Evolutionary conservation across 2,888 invertebrate species (phyloP).

Genomic region (Tiphia femorata): DNA sequence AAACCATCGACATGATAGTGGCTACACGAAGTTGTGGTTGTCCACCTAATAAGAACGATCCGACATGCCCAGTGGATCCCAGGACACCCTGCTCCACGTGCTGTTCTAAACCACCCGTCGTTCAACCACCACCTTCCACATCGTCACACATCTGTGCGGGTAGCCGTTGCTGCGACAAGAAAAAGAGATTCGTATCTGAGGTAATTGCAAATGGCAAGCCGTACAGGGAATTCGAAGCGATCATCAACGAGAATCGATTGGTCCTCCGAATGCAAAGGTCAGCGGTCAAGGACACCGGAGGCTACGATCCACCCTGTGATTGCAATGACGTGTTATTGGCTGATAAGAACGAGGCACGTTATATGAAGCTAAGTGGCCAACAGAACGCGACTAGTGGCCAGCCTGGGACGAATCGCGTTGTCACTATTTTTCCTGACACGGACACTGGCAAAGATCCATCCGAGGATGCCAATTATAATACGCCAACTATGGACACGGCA

Average conservation of each 20-base stretch:
- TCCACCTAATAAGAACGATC: too few relatives aligned
- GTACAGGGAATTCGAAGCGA: conserved; percentile 60
- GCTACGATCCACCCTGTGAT: conserved; percentile 57
- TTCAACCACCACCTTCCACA: too few relatives aligned
- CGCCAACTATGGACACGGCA: neutral
- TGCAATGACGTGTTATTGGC: too few relatives aligned
- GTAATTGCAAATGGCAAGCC: conserved; percentile 52
- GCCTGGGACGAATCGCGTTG: too few relatives aligned
- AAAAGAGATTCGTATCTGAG: conserved; percentile 45
- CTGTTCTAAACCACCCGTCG: too few relatives aligned
- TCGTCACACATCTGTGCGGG: too few relatives aligned
- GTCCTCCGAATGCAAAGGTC: conserved; percentile 36
- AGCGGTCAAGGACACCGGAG: neutral
- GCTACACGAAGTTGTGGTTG: conserved; percentile 51
- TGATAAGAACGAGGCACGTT: neutral
- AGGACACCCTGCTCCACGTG: too few relatives aligned
- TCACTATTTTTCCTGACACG: neutral
- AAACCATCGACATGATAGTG: conserved; percentile 53
- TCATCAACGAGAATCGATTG: conserved; percentile 53
- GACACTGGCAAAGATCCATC: neutral
- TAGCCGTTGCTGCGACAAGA: neutral
- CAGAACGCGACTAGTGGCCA: too few relatives aligned
- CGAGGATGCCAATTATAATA: neutral
- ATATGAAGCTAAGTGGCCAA: too few relatives aligned
- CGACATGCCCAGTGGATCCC: too few relatives aligned